A percentile compares a stretch with the other conserved stretches of the same genome.
phyloP scores from a whole-genome alignment of 2,888 invertebrate species.

The Apamea monoglypha region DNA sequence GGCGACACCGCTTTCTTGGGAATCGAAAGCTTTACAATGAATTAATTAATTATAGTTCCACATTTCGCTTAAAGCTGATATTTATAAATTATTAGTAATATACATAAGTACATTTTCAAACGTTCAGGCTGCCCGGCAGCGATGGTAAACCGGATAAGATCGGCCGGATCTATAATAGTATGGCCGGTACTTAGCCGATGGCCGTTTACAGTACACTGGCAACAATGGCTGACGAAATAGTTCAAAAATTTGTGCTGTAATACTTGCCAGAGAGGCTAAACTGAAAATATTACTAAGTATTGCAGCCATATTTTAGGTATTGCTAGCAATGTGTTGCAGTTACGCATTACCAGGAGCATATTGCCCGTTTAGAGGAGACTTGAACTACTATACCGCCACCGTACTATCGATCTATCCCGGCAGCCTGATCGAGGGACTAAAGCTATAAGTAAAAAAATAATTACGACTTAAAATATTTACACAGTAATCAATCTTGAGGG shows the following conservation, averaged over 20 bases:
- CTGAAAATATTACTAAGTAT: neutral
- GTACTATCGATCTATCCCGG: neutral
- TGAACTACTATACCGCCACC: neutral
- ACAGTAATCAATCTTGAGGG: neutral
- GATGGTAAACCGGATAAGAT: neutral
- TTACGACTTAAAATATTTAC: neutral
- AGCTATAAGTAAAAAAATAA: neutral
- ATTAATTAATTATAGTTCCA: neutral
- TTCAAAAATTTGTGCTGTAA: neutral
- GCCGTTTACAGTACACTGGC: neutral
- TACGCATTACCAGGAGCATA: neutral
- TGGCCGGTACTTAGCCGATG: neutral
- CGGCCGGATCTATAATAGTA: neutral
- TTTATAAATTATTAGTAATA: neutral
- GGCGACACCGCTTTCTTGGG: neutral
- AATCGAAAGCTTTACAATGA: neutral
- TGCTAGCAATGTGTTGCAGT: neutral
- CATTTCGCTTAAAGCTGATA: constrained; percentile 6
- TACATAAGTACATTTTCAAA: neutral
- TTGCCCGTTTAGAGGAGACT: neutral
- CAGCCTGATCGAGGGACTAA: neutral
- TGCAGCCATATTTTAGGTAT: neutral
- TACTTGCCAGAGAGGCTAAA: neutral
- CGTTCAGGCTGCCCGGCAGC: neutral
- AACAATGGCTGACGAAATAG: neutral